Conservation (phyloP, 1,140 invertebrate species). For the Agrilus planipennis region DNA sequence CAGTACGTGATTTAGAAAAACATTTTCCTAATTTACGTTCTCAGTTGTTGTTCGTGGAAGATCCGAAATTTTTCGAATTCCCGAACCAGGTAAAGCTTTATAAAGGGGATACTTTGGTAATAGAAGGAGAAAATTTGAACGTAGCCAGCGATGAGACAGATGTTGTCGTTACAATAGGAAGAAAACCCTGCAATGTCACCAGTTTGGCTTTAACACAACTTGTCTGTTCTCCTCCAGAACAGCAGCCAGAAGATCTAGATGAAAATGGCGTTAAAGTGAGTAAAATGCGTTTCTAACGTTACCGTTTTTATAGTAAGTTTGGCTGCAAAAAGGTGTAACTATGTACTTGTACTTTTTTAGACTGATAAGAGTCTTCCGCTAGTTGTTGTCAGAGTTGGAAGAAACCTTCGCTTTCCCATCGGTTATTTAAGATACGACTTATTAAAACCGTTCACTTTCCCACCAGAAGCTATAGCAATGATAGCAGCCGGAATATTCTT, state of each 20-base stretch:
- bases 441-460: conserved; percentile 70
- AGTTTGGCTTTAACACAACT: conserved; percentile 79
- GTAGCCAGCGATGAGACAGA: conserved; percentile 85
- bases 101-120: conserved; percentile 89
- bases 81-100: conserved; percentile 76
- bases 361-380: conserved; percentile 66
- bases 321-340: too few species aligned
- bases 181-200: conserved; percentile 80
- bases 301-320: not conserved
- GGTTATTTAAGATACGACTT: conserved; percentile 83
- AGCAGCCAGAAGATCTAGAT: conserved; percentile 75
- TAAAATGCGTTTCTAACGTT: not conserved
- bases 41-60: conserved; percentile 77
- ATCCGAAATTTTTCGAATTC: conserved; percentile 86
- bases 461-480: conserved; percentile 74
- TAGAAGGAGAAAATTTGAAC: conserved; percentile 88
- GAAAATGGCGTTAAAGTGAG: conserved; percentile 62
- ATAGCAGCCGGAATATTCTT: conserved; percentile 73
- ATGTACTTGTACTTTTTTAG: conserved; percentile 14
- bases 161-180: conserved; percentile 87
- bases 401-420: conserved; percentile 73
- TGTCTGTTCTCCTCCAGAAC: conserved; percentile 78
- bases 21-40: conserved; percentile 68
- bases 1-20: conserved; percentile 77
- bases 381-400: conserved; percentile 83